Percentiles rank a stretch among this genome's conserved stretches.
Evolutionary conservation across 2,888 invertebrate genomes (phyloP).

Genomic region (Sinodicranocentrus sp.): DNA sequence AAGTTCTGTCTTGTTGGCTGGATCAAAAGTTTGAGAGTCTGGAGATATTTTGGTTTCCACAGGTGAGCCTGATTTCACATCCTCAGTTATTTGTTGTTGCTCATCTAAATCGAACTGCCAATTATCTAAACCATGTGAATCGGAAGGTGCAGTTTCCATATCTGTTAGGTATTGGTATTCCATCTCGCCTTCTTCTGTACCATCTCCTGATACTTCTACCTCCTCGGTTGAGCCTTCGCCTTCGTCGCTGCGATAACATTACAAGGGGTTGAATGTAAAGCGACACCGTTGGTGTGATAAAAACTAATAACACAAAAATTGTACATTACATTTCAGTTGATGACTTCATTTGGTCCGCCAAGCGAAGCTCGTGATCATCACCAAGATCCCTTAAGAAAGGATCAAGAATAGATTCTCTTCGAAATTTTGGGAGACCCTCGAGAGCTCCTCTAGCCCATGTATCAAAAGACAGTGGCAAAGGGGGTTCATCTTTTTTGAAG

Average conservation of each 20-base stretch:
- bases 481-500: conserved; percentile 56
- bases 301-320: no score
- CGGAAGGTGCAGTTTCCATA: neutral
- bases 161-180: neutral
- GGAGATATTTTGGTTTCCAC: no score
- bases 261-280: no score
- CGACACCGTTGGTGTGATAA: no score
- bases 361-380: neutral
- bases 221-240: neutral
- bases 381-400: conserved; percentile 47
- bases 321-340: conserved; percentile 8
- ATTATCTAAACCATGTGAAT: neutral
- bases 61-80: no score
- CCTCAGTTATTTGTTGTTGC: no score
- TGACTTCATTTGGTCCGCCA: neutral
- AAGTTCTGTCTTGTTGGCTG: no score
- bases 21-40: no score
- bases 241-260: no score
- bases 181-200: neutral
- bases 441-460: conserved; percentile 66
- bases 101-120: neutral
- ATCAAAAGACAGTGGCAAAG: conserved; percentile 58
- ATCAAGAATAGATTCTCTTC: conserved; percentile 52
- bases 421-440: conserved; percentile 38
- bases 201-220: no score